Base-by-base conservation (phyloP, 2,113 vertebrate genomes). In the Onychostoma macrolepis region DNA sequence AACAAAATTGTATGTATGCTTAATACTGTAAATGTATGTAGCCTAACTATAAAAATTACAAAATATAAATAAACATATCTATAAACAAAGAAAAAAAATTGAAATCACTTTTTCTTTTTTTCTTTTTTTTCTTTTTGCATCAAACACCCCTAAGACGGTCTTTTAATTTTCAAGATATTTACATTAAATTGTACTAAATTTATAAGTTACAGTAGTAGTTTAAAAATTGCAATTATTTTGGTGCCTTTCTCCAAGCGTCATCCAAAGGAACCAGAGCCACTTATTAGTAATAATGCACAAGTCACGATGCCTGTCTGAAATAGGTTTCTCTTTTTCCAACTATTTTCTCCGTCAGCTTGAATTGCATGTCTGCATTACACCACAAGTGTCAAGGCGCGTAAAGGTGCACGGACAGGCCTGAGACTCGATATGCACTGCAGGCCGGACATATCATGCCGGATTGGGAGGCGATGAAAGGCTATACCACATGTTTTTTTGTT, bases 311-410 rank as follows among this genome's bases (percentile, higher is more conserved):
- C 56, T 61, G 76, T 48, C 56, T 71, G 83, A 71, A 83, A 86
- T 28, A 86, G 30, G 30, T 61, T 21, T 61, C 11, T 91, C 87
- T 91, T 91, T 91, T 79, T 87, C 85, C 86, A 90, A 93, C 91
- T 90, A 91, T 93, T 94, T 87, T 86, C 72, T 45, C 63, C n/a
- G 77, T 80, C 88, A 61, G 83, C 78, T 89, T 75, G 69, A 63
- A 87, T 87, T 86, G 71, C 88, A 87, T 83, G 80, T 88, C 83
- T 87, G 85, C 36, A 85, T 85, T 85, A 80, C 78, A 89, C 88
- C 89, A 85, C 90, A 90, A 85, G 85, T 88, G 90, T 91, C 88
- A 87, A 78, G 80, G 83, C 88, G 76, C 38, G 81, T 43, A 72
- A 12, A 84, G 80, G 80, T 79, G 36, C 72, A 61, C 50, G 78